Conservation (phyloP, 2,113 vertebrate species). For the Bostrychus sinensis region DNA sequence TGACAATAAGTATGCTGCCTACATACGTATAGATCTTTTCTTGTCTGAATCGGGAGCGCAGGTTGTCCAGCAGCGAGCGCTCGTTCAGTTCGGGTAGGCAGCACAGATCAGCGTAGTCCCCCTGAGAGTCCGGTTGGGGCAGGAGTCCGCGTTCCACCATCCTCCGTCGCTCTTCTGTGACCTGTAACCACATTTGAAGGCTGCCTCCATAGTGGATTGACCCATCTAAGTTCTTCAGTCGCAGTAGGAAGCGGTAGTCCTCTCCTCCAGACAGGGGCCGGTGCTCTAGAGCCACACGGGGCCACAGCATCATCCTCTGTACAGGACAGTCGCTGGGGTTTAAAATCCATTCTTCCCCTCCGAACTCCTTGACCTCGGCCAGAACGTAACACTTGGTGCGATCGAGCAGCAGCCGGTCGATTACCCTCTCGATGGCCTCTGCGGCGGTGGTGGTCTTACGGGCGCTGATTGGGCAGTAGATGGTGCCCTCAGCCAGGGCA, state of each 20-base stretch:
- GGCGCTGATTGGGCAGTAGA: slow-evolving; percentile 94
- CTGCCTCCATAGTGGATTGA: slow-evolving; percentile 96
- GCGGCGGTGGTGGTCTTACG: slow-evolving; percentile 93
- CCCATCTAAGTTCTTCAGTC: slow-evolving; percentile 96
- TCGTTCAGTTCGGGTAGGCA: slow-evolving; percentile 92
- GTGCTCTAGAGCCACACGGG: slow-evolving; percentile 93
- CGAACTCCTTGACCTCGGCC: slow-evolving; percentile 98
- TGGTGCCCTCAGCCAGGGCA: slow-evolving; percentile 91
- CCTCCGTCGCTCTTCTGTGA: slow-evolving; percentile 91
- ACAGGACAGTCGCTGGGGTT: slow-evolving; percentile 96
- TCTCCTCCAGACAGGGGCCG: slow-evolving; percentile 84
- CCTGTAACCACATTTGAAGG: slow-evolving; percentile 95
- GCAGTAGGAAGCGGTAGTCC: slow-evolving; percentile 94
- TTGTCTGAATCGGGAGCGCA: slow-evolving; percentile 93
- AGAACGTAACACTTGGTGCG: slow-evolving; percentile 93
- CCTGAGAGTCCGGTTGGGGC: slow-evolving; percentile 90
- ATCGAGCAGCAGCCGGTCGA: slow-evolving; percentile 89
- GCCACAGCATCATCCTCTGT: slow-evolving; percentile 99
- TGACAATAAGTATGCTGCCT: slow-evolving; percentile 96
- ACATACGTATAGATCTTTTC: slow-evolving; percentile 99
- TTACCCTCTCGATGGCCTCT: slow-evolving; percentile 92
- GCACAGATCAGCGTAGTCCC: slow-evolving; percentile 90
- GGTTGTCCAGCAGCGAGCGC: slow-evolving; percentile 95
- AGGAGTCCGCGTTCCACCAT: slow-evolving; percentile 95
- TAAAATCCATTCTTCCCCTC: slow-evolving; percentile 98